Evolutionary conservation across 2,888 invertebrate genomes (phyloP), one percentile per base, ranked within the genome.

Genomic region (Daptonema setosum): DNA sequence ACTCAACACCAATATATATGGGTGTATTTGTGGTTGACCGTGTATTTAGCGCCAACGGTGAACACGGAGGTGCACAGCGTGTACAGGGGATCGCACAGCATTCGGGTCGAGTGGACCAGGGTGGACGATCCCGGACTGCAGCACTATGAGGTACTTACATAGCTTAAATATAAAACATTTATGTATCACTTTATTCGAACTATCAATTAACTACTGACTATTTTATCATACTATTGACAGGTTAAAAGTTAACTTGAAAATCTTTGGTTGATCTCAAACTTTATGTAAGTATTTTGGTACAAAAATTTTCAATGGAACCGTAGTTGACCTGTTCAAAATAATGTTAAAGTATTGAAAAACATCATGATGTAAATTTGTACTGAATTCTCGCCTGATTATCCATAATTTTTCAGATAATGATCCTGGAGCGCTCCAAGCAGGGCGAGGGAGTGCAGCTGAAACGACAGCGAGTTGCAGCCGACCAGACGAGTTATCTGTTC

Each of bases 91-190:
- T 65, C 65, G 56, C 61, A 60, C 17, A 64, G 67, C 43, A 60
- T 65, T 41, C 57, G 68, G 25, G 61, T 68, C 55, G 60, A 60
- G 28, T 68, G 68, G 68, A 60, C 62, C 30, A 64, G 60, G 43
- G 59, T 58, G 51, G 61, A 60, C 17, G 64, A 65, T 53, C 62
- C 61, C 57, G 58, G 63, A 35, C 61, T 68, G 43, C 68, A 69
- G 56, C 67, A 69, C 56, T 68, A 68, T 57, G 68, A 68, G 61
- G 67, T 67, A 45, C 26, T 22, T 28, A 47, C 41, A n/a, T 35
- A n/a, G n/a, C n/a, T 22, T 59, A 24, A 29, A n/a, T 28, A 43
- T 51, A 35, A 29, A 26, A 25, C 22, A 24, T 47, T 26, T 29
- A n/a, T 52, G 20, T 3, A 17, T 2, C 26, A 57, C 24, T 51